Conservation (phyloP, 2,797 vertebrate genomes). For the Syncerus caffer region DNA sequence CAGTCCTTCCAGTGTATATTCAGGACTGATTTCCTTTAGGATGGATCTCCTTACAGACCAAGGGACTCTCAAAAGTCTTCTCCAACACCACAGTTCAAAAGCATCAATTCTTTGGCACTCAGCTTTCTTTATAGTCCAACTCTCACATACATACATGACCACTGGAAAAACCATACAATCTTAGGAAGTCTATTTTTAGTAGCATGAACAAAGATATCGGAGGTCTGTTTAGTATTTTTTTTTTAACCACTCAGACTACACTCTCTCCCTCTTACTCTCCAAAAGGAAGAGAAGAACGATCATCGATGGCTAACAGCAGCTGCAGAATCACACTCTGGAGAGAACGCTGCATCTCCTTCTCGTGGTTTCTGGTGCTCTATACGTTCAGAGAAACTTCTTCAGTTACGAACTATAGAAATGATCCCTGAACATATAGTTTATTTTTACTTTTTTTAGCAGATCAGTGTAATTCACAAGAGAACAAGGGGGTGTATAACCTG, state of each 20-base stretch:
- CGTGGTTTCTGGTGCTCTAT: not conserved
- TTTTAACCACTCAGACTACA: not conserved
- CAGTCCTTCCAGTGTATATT: not conserved
- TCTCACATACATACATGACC: not conserved
- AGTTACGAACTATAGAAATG: not conserved
- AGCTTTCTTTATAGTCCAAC: not conserved
- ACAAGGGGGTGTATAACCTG: not conserved
- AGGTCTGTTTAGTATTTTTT: not conserved
- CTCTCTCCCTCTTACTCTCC: not conserved
- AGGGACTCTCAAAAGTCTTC: not conserved
- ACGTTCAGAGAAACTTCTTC: not conserved
- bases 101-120: rapidly evolving
- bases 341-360: not conserved
- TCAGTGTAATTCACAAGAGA: not conserved
- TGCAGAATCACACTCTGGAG: not conserved
- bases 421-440: not conserved
- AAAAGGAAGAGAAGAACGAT: not conserved
- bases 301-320: not conserved
- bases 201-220: not conserved
- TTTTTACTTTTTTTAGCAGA: not conserved
- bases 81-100: not conserved
- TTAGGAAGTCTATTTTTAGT: not conserved
- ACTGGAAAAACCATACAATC: not conserved
- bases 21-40: not conserved
- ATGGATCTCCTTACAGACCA: not conserved